phyloP scores from a whole-genome alignment of 2,797 vertebrate genomes.

The Limnodromus scolopaceus region DNA sequence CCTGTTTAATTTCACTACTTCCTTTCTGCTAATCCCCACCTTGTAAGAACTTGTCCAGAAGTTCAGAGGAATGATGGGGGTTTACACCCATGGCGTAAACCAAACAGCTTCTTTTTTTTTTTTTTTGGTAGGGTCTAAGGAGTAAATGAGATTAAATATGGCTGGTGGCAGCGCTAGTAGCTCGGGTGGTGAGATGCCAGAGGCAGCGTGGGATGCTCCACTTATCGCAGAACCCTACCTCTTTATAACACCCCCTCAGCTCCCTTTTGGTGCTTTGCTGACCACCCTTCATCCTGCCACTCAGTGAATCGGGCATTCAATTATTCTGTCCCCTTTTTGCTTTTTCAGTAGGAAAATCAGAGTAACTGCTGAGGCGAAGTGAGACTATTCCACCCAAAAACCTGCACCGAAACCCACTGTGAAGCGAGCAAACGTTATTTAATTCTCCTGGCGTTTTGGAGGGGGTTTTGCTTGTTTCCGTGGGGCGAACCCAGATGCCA shows the following conservation, averaged over 20 bases:
- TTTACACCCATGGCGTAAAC: background rate
- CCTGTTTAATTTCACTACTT: background rate
- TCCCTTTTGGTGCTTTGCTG: background rate
- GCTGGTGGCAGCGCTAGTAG: background rate
- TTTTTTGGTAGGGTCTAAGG: background rate
- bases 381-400: background rate
- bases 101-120: background rate
- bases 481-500: background rate
- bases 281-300: background rate
- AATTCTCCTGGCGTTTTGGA: background rate
- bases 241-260: background rate
- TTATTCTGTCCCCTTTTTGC: background rate
- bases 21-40: background rate
- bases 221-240: background rate
- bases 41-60: background rate
- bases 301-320: accelerated
- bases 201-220: background rate
- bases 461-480: background rate
- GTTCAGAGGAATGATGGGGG: background rate
- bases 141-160: background rate
- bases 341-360: background rate
- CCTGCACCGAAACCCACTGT: background rate
- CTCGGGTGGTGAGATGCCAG: accelerated
- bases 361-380: background rate
- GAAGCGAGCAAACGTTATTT: accelerated